phyloP scores from a whole-genome alignment of 1,140 invertebrate genomes.

The Zaprionus africanus region DNA sequence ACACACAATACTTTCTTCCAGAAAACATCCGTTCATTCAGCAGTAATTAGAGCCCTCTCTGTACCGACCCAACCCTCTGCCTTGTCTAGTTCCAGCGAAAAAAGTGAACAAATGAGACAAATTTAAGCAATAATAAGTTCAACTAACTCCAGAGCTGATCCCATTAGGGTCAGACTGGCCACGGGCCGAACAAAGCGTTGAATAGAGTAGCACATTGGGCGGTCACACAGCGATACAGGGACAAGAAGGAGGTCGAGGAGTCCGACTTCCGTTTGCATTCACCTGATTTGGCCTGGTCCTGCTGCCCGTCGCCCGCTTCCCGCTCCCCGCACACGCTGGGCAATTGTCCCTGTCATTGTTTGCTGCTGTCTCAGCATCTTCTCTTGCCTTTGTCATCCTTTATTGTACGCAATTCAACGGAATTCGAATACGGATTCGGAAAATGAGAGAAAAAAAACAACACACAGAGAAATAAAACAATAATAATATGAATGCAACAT shows the following conservation, averaged over 20 bases:
- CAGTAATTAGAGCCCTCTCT: neutral
- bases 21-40: neutral
- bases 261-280: constrained; percentile 68
- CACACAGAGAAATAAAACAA: constrained; percentile 45
- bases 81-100: neutral
- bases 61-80: neutral
- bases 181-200: constrained; percentile 14
- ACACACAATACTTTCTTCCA: neutral
- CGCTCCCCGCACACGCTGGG: constrained; percentile 35
- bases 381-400: constrained; percentile 26
- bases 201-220: neutral
- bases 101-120: constrained; percentile 29
- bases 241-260: constrained; percentile 24
- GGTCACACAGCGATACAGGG: neutral
- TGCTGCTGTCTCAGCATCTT: constrained; percentile 29
- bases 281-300: constrained; percentile 70
- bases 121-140: constrained; percentile 8
- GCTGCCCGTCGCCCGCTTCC: neutral
- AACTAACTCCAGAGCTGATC: constrained; percentile 44
- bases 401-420: constrained; percentile 58
- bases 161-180: constrained; percentile 37
- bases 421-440: constrained; percentile 52
- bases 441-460: constrained; percentile 15
- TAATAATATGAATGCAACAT: constrained; percentile 46
- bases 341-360: constrained; percentile 49